Evolutionary conservation across 2,113 vertebrate species (phyloP).

Genomic region (Anthoscopus minutus): DNA sequence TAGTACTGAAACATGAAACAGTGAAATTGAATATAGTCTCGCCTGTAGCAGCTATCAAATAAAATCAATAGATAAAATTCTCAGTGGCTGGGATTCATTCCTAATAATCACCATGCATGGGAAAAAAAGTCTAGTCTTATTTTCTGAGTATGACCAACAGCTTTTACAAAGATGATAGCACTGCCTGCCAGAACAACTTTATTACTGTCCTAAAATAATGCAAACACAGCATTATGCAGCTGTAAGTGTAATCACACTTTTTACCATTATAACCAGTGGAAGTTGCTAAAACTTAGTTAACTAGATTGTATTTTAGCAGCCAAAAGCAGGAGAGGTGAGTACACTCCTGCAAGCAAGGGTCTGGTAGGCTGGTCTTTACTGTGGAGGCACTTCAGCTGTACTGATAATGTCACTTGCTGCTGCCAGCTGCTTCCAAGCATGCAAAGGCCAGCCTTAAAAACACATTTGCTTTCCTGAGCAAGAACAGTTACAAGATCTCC

Average conservation of each 20-base stretch:
- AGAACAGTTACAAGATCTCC: background rate
- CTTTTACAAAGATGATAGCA: background rate
- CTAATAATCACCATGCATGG: background rate
- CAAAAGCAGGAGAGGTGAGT: background rate
- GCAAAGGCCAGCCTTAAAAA: background rate
- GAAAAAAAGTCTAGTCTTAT: background rate
- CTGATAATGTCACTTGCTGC: background rate
- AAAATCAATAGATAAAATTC: background rate
- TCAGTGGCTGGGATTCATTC: background rate
- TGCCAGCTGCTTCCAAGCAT: background rate
- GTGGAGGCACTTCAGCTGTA: background rate
- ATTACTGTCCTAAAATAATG: background rate
- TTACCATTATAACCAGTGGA: background rate
- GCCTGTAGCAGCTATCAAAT: background rate
- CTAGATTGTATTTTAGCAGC: background rate
- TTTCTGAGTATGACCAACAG: background rate
- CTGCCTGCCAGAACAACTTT: background rate
- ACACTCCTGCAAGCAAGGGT: background rate
- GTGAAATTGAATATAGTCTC: background rate
- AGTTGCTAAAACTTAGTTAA: background rate
- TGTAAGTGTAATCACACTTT: background rate
- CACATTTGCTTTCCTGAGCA: background rate
- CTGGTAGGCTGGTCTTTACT: background rate
- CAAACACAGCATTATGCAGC: background rate
- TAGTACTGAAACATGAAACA: background rate